Base-by-base conservation (phyloP, 2,113 vertebrate species). In the Suncus etruscus region DNA sequence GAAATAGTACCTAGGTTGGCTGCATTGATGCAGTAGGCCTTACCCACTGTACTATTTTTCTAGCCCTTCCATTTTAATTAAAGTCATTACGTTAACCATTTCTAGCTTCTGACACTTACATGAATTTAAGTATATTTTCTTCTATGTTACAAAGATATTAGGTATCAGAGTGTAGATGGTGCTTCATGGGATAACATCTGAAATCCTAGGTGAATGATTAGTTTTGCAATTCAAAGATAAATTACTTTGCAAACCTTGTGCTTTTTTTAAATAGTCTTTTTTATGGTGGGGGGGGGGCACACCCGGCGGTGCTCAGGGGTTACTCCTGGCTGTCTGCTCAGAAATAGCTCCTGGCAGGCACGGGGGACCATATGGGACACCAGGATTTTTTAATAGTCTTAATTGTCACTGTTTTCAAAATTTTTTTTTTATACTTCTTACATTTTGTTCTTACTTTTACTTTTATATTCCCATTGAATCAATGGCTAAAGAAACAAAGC, bases 391-490 rank as follows among this genome's bases (percentile, higher is more conserved):
- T n/a, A 79, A 29, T 74, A 75, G n/a, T 78, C 18, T 79, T 80
- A 3, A 58, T 39, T 58, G 54, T 58, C 12, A 15, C 11, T 58
- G 18, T 58, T 15, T 58, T 15, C 54, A 11, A 58, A 18, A 63
- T 20, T 25, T 63, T 63, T 11, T 20, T 58, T 6, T 2, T 11
- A 11, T 20, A 65, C 16, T 65, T 27, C 20, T 65, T 6, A 24
- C 24, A 65, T 22, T 25, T 65, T 65, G 63, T 65, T 25, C 7
- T 65, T 65, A 25, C 24, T 70, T 18, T 32, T 70, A 11, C 15
- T 83, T 31, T 84, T 77, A 25, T 14, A 82, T 93, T 90, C 82
- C 32, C 32, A 29, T 11, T 65, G 76, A 85, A 31, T 92, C 75
- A 86, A 32, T 54, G 50, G 25, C n/a, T 90, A 87, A 66, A 25